Base-by-base conservation (phyloP, 1,140 invertebrate genomes). In the Drosophila punjabiensis region DNA sequence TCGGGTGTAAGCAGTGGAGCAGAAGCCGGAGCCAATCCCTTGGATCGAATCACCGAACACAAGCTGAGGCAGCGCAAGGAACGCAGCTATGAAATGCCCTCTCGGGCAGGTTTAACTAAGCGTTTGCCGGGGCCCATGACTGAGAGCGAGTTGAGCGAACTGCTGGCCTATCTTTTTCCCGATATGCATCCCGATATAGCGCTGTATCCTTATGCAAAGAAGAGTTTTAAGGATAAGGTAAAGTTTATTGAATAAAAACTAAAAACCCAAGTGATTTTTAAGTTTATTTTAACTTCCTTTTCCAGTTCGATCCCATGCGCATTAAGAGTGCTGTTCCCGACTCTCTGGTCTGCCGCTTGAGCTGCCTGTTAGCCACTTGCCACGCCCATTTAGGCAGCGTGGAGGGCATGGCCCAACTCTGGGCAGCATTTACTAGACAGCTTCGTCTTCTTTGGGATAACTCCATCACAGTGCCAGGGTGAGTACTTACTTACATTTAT, bases 361-460 rank as follows among this genome's bases (percentile, higher is more conserved):
- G 97, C n/a, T 94, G 98, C n/a, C 95, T 97, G 10, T 94, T 97
- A 63, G 95, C 96, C 64, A 96, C 98, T 64, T 95, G 96, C n/a
- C 94, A 96, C 55, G 95, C 97, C 71, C 96, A 96, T 76, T 94
- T 97, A 47, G 97, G 97, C n/a, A 96, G 97, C 1, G 82, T 96
- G 0, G 93, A 94, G 43, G 96, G 97, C 65, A 94, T 98, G 33
- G 97, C 97, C 2, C 98, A 99, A 88, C 88, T 99, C 1, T 99
- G 98, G 98, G 96, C 97, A 83, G 98, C 99, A 89, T 97, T 99
- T 90, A 95, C 97, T 1, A 95, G 98, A 75, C 98, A 99, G 93
- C 95, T 99, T 78, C 95, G 98, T 63, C 97, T 97, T 87, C 94
- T 98, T 33, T 98, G 97, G 97, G 98, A 99, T 76, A 96, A 96